phyloP scores from a whole-genome alignment of 2,888 invertebrate species.

The Drepanosiphum platanoidis region DNA sequence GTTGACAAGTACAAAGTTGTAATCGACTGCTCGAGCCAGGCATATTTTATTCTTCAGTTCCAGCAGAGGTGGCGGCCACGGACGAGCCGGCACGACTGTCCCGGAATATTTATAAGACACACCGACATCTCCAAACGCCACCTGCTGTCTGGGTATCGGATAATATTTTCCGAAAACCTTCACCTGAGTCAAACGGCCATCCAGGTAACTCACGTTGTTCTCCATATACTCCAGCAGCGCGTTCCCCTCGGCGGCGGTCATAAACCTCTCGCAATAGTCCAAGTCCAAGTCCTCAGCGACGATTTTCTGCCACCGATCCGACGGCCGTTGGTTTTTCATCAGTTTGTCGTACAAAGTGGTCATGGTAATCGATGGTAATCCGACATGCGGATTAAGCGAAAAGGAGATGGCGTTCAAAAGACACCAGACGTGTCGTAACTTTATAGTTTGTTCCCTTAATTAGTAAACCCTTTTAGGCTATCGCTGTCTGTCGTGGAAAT shows the following conservation, averaged over 20 bases:
- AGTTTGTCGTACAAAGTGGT: constrained; percentile 43
- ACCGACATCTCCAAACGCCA: constrained; percentile 75
- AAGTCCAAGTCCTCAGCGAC: constrained; percentile 71
- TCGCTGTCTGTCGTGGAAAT: too few relatives aligned
- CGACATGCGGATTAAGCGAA: too few relatives aligned
- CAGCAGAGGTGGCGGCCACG: constrained; percentile 72
- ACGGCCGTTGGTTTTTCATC: background rate
- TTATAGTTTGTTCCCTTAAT: too few relatives aligned
- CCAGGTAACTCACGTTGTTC: constrained; percentile 72
- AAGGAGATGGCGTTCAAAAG: too few relatives aligned
- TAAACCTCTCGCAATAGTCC: constrained; percentile 68
- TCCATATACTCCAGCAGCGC: constrained; percentile 71
- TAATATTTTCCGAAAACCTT: constrained; percentile 77
- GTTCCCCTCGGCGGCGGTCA: constrained; percentile 67
- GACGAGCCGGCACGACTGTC: constrained; percentile 73
- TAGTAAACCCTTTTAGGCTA: too few relatives aligned
- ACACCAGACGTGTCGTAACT: too few relatives aligned
- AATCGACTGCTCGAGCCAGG: constrained; percentile 70
- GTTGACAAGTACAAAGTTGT: constrained; percentile 77
- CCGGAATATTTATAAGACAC: constrained; percentile 76
- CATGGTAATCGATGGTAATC: background rate
- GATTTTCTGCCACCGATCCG: constrained; percentile 67
- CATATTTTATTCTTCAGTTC: constrained; percentile 70
- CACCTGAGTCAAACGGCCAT: constrained; percentile 73
- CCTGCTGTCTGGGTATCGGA: constrained; percentile 76